Evolutionary conservation across 2,113 vertebrate genomes (phyloP).

Genomic region (Bubo scandiacus): DNA sequence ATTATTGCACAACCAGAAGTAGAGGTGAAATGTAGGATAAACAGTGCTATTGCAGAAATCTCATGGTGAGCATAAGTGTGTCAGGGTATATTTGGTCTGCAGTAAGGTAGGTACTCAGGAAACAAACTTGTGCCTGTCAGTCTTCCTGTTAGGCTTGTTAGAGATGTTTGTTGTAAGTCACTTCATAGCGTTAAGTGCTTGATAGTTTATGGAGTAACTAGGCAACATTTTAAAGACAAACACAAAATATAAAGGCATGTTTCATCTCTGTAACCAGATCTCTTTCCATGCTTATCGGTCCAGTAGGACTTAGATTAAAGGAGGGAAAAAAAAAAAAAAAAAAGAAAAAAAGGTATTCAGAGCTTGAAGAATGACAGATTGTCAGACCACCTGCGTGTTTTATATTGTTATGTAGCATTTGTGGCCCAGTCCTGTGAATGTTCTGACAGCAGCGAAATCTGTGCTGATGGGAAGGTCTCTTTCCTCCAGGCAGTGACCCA

Average conservation of each 20-base stretch:
- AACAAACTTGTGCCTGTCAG: constrained; percentile 60
- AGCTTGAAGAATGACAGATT: neutral
- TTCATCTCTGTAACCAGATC: constrained; percentile 25
- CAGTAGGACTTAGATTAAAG: neutral
- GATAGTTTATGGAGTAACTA: constrained; percentile 38
- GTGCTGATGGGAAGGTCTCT: neutral
- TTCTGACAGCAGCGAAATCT: neutral
- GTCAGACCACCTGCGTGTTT: neutral
- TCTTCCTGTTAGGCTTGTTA: neutral
- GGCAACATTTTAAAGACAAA: constrained; percentile 50
- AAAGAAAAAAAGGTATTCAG: neutral
- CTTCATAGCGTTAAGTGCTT: neutral
- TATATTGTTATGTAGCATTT: rapidly evolving
- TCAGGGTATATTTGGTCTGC: neutral
- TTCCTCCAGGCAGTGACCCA: neutral
- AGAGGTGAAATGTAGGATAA: neutral
- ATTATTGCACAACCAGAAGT: neutral
- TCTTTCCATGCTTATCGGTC: neutral
- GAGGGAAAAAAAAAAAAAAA: neutral
- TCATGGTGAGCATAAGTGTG: neutral
- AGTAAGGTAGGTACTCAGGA: neutral
- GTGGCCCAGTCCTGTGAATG: neutral
- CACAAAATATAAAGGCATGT: neutral
- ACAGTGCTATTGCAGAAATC: neutral
- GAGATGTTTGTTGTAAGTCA: neutral